phyloP scores from a whole-genome alignment of 2,888 invertebrate species.

The Morpho achilles region DNA sequence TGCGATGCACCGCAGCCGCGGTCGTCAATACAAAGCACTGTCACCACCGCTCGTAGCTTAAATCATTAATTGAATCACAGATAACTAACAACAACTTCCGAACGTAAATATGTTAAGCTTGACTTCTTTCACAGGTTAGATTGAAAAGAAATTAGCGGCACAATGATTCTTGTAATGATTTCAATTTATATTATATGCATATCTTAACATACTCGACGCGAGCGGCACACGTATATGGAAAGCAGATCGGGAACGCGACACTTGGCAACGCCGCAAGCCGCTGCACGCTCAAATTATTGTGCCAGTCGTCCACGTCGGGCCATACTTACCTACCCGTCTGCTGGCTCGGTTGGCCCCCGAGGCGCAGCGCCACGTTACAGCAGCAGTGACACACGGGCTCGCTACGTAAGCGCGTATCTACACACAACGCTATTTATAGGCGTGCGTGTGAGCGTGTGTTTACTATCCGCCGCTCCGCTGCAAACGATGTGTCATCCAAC shows the following conservation, averaged over 20 bases:
- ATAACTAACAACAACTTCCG: too few relatives aligned
- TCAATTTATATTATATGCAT: background rate
- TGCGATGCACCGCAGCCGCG: conserved; percentile 12
- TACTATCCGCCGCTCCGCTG: conserved; percentile 66
- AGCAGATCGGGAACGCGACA: conserved; percentile 43
- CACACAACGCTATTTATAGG: conserved; percentile 72
- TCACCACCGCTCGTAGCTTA: too few relatives aligned
- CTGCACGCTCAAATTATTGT: conserved; percentile 45
- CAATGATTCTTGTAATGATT: background rate
- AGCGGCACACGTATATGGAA: conserved; percentile 32
- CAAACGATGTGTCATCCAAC: conserved; percentile 70
- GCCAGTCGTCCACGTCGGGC: conserved; percentile 31
- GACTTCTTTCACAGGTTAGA: too few relatives aligned
- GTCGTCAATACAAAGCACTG: too few relatives aligned
- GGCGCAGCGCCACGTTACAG: conserved; percentile 31
- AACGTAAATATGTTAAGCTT: too few relatives aligned
- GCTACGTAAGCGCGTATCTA: conserved; percentile 67
- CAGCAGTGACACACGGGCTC: conserved; percentile 62
- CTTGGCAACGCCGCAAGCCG: conserved; percentile 64
- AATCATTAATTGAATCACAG: too few relatives aligned
- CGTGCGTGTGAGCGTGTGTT: conserved; percentile 67
- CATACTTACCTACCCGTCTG: conserved; percentile 52
- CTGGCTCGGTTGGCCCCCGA: conserved; percentile 39
- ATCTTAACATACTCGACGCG: background rate
- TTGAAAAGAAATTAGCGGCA: too few relatives aligned